A percentile compares a stretch with the other conserved stretches of the same genome.
Conservation (phyloP, 2,797 vertebrate species). For the Passerculus sandwichensis region DNA sequence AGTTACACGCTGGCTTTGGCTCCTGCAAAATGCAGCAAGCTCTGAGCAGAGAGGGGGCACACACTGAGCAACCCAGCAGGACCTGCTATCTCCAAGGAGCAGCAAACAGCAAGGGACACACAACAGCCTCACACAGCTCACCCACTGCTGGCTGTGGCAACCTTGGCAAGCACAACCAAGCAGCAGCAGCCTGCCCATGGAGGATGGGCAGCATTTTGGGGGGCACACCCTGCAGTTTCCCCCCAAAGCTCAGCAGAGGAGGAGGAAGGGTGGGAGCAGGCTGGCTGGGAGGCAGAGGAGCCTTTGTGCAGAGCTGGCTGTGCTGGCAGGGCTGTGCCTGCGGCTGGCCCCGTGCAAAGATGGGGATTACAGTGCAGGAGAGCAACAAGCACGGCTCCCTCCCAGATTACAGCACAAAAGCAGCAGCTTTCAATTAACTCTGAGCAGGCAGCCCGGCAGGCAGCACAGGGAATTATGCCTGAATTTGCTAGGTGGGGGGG, state of each 20-base stretch:
- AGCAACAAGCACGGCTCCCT: constrained; percentile 22
- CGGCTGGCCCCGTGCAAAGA: background rate
- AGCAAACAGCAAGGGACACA: too few species aligned
- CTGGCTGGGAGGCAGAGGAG: fast-evolving
- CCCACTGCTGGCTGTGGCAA: too few species aligned
- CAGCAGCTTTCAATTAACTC: constrained; percentile 42
- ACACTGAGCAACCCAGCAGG: too few species aligned
- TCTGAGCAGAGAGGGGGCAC: too few species aligned
- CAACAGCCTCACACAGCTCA: too few species aligned
- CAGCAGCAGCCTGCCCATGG: background rate
- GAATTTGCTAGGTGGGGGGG: background rate
- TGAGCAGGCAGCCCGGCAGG: background rate
- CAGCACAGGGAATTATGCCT: background rate
- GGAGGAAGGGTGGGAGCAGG: background rate
- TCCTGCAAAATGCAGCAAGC: too few species aligned
- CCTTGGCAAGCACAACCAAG: background rate
- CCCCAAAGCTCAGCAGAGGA: background rate
- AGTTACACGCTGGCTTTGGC: too few species aligned
- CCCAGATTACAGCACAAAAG: background rate
- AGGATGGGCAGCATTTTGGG: background rate
- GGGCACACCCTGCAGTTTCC: background rate
- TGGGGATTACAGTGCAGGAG: constrained; percentile 1
- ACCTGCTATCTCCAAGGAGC: too few species aligned
- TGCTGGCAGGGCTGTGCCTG: background rate
- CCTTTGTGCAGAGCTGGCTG: background rate